phyloP scores from a whole-genome alignment of 2,888 invertebrate genomes.

The Auanema freiburgensis region DNA sequence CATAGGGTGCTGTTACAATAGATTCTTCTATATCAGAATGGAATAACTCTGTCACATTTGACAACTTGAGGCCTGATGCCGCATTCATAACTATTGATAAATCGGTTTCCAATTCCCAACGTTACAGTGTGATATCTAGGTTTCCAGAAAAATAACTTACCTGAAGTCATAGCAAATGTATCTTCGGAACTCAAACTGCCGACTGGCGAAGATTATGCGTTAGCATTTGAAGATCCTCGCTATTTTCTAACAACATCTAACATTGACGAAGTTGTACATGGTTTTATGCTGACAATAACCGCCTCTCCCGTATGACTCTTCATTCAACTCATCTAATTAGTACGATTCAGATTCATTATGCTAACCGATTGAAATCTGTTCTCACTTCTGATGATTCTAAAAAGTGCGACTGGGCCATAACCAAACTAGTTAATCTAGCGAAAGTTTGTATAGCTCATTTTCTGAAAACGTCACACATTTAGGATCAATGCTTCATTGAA shows the following conservation, averaged over 20 bases:
- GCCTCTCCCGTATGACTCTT: conserved; percentile 42
- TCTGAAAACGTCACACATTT: no score
- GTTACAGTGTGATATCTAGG: not conserved
- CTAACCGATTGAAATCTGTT: conserved; percentile 8
- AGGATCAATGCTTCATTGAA: no score
- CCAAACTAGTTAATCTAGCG: no score
- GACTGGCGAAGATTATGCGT: conserved; percentile 29
- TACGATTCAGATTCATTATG: conserved; percentile 9
- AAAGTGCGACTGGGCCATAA: no score
- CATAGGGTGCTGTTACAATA: conserved; percentile 38
- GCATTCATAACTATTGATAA: conserved; percentile 32
- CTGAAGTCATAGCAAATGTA: conserved; percentile 23
- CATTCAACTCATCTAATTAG: not conserved
- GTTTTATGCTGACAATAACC: conserved; percentile 50
- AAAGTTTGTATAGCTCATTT: no score
- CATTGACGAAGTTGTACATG: conserved; percentile 31
- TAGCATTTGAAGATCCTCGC: conserved; percentile 39
- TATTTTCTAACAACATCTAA: conserved; percentile 43
- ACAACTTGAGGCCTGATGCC: conserved; percentile 19
- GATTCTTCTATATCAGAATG: conserved; percentile 35
- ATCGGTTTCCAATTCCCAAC: conserved; percentile 8
- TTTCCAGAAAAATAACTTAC: conserved; percentile 25
- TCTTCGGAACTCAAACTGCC: conserved; percentile 31
- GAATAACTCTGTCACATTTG: conserved; percentile 25
- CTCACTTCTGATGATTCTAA: no score